Evolutionary conservation across 2,113 vertebrate species (phyloP).

Genomic region (Noctilio leporinus): DNA sequence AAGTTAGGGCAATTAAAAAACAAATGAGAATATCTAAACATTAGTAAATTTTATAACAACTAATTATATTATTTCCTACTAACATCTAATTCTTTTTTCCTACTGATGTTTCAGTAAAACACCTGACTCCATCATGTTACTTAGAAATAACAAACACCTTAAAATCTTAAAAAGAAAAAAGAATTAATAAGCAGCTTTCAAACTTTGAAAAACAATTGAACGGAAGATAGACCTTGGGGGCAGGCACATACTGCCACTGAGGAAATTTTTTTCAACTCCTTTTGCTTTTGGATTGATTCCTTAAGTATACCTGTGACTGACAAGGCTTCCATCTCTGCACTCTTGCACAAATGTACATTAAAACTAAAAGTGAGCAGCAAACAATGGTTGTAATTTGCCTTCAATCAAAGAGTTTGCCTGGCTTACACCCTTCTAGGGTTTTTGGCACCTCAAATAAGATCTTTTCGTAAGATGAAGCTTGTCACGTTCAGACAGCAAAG

Average conservation of each 20-base stretch:
- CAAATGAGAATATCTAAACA: neutral
- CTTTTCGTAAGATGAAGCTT: neutral
- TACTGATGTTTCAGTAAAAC: constrained; percentile 15
- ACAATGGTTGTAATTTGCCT: constrained; percentile 54
- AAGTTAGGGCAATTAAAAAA: constrained; percentile 27
- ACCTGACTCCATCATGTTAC: neutral
- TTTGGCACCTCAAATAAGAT: constrained; percentile 15
- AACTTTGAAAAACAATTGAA: constrained; percentile 37
- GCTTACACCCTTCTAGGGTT: constrained; percentile 16
- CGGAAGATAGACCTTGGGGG: constrained; percentile 10
- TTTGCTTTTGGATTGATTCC: constrained; percentile 50
- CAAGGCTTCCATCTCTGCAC: constrained; percentile 46
- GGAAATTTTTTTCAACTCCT: constrained; percentile 6
- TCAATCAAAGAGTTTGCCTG: constrained; percentile 35
- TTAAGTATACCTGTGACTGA: constrained; percentile 38
- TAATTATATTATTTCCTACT: constrained; percentile 41
- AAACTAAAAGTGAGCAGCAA: constrained; percentile 40
- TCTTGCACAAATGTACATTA: constrained; percentile 19
- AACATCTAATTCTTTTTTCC: neutral
- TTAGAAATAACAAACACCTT: constrained; percentile 40
- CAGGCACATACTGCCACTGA: neutral
- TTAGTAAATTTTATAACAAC: constrained; percentile 28
- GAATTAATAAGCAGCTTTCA: constrained; percentile 54
- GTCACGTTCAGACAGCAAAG: neutral
- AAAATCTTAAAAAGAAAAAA: neutral